Conservation (phyloP, 2,888 invertebrate genomes). For the Ptychoptera contaminata region DNA sequence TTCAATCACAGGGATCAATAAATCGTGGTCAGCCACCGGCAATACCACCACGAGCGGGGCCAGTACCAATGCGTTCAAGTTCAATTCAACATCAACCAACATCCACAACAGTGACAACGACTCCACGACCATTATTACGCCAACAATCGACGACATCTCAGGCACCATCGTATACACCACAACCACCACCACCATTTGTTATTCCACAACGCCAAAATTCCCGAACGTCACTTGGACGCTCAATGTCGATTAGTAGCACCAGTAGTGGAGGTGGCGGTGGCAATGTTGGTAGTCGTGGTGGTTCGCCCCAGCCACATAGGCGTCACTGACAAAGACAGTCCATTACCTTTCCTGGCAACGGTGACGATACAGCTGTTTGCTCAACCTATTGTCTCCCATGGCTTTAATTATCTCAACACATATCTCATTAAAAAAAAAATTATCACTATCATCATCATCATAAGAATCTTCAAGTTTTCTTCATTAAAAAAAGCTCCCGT, state of each 20-base stretch:
- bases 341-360: constrained; percentile 20
- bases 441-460: no score
- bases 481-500: no score
- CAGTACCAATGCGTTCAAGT: constrained; percentile 21
- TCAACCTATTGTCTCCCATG: constrained; percentile 28
- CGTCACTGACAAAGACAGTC: constrained; percentile 32
- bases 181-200: constrained; percentile 29
- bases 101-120: constrained; percentile 10
- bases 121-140: constrained; percentile 16
- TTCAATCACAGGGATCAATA: constrained; percentile 25
- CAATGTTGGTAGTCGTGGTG: constrained; percentile 6
- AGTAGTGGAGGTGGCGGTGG: neutral
- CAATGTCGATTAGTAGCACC: constrained; percentile 8
- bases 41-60: constrained; percentile 24
- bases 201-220: constrained; percentile 24
- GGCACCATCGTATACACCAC: constrained; percentile 27
- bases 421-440: neutral
- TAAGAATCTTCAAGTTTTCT: no score
- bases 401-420: constrained; percentile 13
- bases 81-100: constrained; percentile 19
- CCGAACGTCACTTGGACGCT: constrained; percentile 15
- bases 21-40: constrained; percentile 26
- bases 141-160: constrained; percentile 28
- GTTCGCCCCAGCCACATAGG: constrained; percentile 18
- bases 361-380: constrained; percentile 15